Base-by-base conservation (phyloP, 2,888 invertebrate species). In the Miltochrista miniata region DNA sequence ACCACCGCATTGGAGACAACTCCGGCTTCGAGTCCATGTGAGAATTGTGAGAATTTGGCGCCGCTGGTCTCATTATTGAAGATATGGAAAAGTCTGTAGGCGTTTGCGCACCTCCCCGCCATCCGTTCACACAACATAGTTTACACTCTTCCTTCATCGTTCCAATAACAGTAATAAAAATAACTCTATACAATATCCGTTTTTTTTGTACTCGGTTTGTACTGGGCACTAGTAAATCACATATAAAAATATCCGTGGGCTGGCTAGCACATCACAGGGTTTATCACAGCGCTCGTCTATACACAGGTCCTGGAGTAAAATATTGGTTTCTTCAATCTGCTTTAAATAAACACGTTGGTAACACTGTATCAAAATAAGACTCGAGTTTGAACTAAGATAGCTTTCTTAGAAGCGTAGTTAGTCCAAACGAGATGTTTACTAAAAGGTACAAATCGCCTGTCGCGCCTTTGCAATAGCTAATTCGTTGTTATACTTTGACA, bases 141-240 rank as follows among this genome's bases (percentile, higher is more conserved):
- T 89, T 90, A 69, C 91, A 92, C 81, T 92, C 91, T 74, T 92
- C 90, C 80, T 92, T 92, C 92, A 92, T 92, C 50, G 68, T 81
- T 75, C 61, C 72, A 74, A 69, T 79, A 77, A 81, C 81, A 79
- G 11, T 31, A 31, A 31, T 31, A 31, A 31, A 31, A 10, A 31
- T 31, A 31, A 10, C 31, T 31, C 8, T 31, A 31, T 31, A 31
- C 57, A 65, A 67, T 76, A 74, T 86, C 88, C 89, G 86, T 84
- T 90, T 90, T 90, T 90, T 87, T 90, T 89, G 91, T 91, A 91
- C 91, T 91, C 89, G 90, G 90, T 90, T 89, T 90, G 91, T 91
- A 91, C 91, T 86, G 85, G 89, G 87, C 88, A 88, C 87, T 88
- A 83, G 79, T 91, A 90, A 90, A 91, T 91, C 88, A 91, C 90